Base-by-base conservation (phyloP, 1,140 invertebrate species). In the Microplitis demolitor region DNA sequence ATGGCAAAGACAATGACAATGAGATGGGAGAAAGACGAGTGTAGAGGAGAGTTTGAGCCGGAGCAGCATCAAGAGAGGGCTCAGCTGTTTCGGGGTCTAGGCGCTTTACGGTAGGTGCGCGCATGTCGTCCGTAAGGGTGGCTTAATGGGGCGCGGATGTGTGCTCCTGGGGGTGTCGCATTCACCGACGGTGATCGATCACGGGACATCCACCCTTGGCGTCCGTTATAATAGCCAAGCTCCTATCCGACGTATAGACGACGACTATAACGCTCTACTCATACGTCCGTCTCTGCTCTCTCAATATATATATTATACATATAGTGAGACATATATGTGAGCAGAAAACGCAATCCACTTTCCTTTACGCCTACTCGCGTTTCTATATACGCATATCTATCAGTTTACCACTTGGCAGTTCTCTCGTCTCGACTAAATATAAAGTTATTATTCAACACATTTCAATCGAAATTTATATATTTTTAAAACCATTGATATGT, bases 131-230 rank as follows among this genome's bases (percentile, higher is more conserved):
- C 66, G 80, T 69, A 80, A 83, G 81, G 82, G 82, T 77, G 78
- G 82, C 80, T 84, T 84, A 85, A 84, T 84, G 84, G 83, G 82
- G 84, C 83, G 83, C 83, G 82, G 82, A 84, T 85, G 79, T 79
- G 83, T 79, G 79, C 80, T 77, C 77, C 78, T 82, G 78, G 82
- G 82, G 82, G 80, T 85, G 84, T 84, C 82, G 80, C 80, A 84
- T 84, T 86, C 83, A 83, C 75, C 76, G 75, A 72, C 67, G 78
- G 82, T 86, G 84, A 86, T 86, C 84, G 83, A 86, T 86, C 84
- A 86, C 79, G 76, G 80, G 77, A 81, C 83, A 84, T 84, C 82
- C 80, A 82, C 80, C 82, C 82, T 84, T 80, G 78, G 67, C 72
- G 78, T 81, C 78, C 69, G 81, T 82, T 82, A 80, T 82, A 83